phyloP scores from a whole-genome alignment of 2,113 vertebrate genomes.

The Castor canadensis region DNA sequence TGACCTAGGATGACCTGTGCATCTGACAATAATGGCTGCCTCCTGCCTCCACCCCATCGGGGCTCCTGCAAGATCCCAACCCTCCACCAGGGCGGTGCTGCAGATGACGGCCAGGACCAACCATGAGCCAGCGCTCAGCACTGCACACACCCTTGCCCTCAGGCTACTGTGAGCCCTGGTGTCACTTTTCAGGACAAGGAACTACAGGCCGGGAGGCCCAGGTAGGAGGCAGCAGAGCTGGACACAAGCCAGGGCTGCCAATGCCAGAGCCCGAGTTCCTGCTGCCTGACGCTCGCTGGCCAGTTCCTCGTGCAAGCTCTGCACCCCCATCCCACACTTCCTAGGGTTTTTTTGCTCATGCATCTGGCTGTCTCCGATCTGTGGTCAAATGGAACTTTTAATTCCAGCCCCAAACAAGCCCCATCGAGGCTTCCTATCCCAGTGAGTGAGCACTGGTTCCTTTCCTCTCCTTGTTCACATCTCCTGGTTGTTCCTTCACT shows the following conservation, averaged over 20 bases:
- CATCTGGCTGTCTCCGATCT: no score
- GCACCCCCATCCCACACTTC: no score
- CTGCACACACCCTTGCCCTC: no score
- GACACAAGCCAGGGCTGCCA: not conserved
- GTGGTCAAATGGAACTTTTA: no score
- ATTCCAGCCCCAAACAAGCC: not conserved
- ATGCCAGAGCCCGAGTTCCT: not conserved
- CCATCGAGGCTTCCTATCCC: no score
- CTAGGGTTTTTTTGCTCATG: no score
- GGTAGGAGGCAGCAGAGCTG: not conserved
- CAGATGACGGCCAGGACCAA: no score
- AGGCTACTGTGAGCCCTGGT: no score
- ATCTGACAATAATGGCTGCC: not conserved
- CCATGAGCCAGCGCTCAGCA: no score
- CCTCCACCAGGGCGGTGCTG: not conserved
- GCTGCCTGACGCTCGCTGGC: no score
- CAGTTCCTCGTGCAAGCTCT: not conserved
- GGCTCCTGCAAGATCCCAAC: not conserved
- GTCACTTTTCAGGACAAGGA: not conserved
- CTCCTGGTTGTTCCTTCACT: fast-evolving
- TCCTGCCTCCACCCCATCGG: not conserved
- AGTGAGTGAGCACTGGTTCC: not conserved
- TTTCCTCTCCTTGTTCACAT: fast-evolving
- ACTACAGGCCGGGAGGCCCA: not conserved
- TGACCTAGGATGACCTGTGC: not conserved